These are phyloP conservation scores for Masticophis lateralis DNA, from an alignment of 2,797 vertebrate species.

Conservation along the genomic window DNA sequence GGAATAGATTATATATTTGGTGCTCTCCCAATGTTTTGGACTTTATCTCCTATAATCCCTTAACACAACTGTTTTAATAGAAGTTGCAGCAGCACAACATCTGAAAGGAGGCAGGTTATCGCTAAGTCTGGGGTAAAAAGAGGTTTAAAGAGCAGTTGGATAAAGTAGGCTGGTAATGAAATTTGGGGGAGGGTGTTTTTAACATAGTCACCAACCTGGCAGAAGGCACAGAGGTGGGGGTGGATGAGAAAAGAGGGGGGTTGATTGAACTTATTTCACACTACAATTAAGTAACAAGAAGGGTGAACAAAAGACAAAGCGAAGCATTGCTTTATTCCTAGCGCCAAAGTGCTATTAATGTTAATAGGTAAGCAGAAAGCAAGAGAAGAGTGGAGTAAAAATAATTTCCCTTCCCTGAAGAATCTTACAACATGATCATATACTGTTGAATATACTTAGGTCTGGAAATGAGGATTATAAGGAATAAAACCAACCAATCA, in stretches of 20 bases:
- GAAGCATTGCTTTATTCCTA: not conserved
- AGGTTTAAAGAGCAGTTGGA: not conserved
- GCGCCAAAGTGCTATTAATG: not conserved
- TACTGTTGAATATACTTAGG: not conserved
- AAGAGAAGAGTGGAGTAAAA: not conserved
- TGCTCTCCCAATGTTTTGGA: not conserved
- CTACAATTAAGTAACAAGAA: not conserved
- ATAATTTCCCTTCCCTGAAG: not conserved
- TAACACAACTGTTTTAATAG: not conserved
- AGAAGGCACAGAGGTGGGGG: conserved; percentile 22
- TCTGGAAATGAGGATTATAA: not conserved
- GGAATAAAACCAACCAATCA: not conserved
- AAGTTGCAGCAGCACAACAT: not conserved
- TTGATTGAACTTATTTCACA: not conserved
- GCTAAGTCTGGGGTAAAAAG: not conserved
- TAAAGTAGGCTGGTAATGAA: not conserved
- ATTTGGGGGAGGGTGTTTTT: not conserved
- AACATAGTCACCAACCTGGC: not conserved
- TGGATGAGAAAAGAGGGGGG: not conserved
- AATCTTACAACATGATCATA: not conserved
- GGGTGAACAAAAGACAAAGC: not conserved
- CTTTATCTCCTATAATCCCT: not conserved
- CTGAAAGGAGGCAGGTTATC: not conserved
- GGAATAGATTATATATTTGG: not conserved
- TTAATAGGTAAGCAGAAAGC: not conserved